These are phyloP conservation scores for Papilio aristodemus DNA, from an alignment of 1,140 invertebrate genomes.

Conservation along the genomic window DNA sequence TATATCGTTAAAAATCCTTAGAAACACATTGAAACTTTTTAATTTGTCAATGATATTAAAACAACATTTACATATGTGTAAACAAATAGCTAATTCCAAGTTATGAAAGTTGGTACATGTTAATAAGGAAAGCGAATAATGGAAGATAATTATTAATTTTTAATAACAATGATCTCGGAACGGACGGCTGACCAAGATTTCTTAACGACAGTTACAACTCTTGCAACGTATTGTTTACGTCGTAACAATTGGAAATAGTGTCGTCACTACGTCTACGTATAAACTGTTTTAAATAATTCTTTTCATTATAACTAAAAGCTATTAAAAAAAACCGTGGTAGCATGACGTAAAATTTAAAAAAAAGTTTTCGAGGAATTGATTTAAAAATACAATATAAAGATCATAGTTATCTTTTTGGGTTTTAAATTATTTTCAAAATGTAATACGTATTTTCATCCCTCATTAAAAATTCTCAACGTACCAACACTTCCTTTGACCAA, in stretches of 20 bases:
- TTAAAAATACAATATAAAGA: too few relatives aligned
- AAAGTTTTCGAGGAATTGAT: too few relatives aligned
- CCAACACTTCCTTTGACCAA: too few relatives aligned
- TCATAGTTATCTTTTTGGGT: too few relatives aligned
- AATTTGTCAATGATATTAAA: neutral
- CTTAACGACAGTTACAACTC: constrained; percentile 24
- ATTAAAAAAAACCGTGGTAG: too few relatives aligned
- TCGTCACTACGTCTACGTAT: neutral
- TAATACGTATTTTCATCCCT: too few relatives aligned
- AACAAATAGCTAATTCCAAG: neutral
- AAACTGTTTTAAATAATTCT: neutral
- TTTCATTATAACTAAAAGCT: neutral
- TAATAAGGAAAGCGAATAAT: neutral
- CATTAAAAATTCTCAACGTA: too few relatives aligned
- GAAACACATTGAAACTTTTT: neutral
- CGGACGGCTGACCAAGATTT: constrained; percentile 11
- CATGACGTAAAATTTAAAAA: too few relatives aligned
- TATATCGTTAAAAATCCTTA: too few relatives aligned
- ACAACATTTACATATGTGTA: neutral
- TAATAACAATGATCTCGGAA: constrained; percentile 39
- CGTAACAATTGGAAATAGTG: neutral
- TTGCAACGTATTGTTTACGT: neutral
- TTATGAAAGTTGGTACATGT: neutral
- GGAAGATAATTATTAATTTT: constrained; percentile 37
- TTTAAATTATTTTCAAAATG: too few relatives aligned